A percentile compares a stretch with the other conserved stretches of the same genome.
Conservation (phyloP, 2,888 invertebrate genomes). For the Dysmachus trigonus region DNA sequence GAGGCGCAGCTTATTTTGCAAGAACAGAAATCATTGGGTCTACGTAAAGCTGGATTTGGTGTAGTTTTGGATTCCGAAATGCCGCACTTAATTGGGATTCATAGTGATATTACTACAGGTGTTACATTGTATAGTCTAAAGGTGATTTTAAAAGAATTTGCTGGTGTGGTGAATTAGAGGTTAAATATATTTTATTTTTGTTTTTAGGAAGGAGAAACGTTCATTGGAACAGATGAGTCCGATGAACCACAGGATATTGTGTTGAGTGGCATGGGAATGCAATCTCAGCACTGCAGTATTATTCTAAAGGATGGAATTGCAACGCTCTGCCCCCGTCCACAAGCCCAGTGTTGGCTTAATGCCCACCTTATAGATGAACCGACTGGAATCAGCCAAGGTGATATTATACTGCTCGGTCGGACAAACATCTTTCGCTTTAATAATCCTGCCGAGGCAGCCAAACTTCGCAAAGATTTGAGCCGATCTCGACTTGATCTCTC, state of each 20-base stretch:
- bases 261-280: constrained; percentile 77
- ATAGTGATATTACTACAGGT: constrained; percentile 90
- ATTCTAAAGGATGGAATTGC: constrained; percentile 76
- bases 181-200: neutral
- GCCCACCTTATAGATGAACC: constrained; percentile 81
- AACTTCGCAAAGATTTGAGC: constrained; percentile 75
- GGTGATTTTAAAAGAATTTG: constrained; percentile 60
- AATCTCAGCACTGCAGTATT: constrained; percentile 81
- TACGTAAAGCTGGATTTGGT: constrained; percentile 87
- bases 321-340: constrained; percentile 76
- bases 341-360: constrained; percentile 84
- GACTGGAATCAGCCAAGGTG: constrained; percentile 81
- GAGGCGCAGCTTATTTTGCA: constrained; percentile 88
- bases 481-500: constrained; percentile 80
- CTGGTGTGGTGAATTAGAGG: neutral
- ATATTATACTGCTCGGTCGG: constrained; percentile 79
- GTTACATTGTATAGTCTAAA: constrained; percentile 91
- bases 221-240: constrained; percentile 82
- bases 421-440: constrained; percentile 89
- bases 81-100: constrained; percentile 92
- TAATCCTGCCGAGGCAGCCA: constrained; percentile 88
- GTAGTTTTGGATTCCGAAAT: constrained; percentile 90
- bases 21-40: constrained; percentile 86
- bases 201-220: constrained; percentile 81
- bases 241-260: constrained; percentile 77